Base-by-base conservation (phyloP, 2,113 vertebrate species). In the Cromileptes altivelis region DNA sequence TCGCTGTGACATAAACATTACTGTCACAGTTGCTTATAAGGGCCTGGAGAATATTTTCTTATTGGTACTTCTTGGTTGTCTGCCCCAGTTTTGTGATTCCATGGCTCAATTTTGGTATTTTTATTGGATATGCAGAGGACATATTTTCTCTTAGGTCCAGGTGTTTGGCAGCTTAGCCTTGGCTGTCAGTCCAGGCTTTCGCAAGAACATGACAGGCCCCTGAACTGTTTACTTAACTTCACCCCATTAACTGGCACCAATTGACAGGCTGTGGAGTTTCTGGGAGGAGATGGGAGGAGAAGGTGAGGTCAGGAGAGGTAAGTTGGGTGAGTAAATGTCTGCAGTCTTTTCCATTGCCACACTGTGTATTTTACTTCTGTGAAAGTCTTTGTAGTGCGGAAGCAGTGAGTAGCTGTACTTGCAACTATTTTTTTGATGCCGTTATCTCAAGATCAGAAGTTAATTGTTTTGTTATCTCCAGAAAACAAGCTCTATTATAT, bases 161-260 rank as follows among this genome's bases (percentile, higher is more conserved):
- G 80, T 83, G 80, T 83, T 86, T 88, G 85, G 77, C 80, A 70
- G 61, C n/a, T 65, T 61, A 64, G 40, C 42, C 57, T 68, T 27
- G 1, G 55, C 82, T 76, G 83, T 84, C 80, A 78, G 75, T 79
- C 52, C 61, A 80, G 37, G 13, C 47, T 64, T 79, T 78, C 23
- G 17, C 75, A 50, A 58, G 65, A 76, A 81, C 60, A 78, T 64
- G 74, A 90, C 85, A 83, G 72, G 64, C n/a, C 57, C 2, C 70
- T 74, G 55, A 75, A 58, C 57, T 79, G 77, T 86, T 88, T 89
- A 78, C 85, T 77, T 67, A 76, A 78, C 80, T 82, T 84, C 74
- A 61, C 75, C 47, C 63, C 73, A 80, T 87, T 88, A 82, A 55
- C 47, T 86, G 81, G 77, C 63, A 80, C 21, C 56, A 37, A 86